Base-by-base conservation (phyloP, 2,888 invertebrate species). In the Phyto melanocephala region DNA sequence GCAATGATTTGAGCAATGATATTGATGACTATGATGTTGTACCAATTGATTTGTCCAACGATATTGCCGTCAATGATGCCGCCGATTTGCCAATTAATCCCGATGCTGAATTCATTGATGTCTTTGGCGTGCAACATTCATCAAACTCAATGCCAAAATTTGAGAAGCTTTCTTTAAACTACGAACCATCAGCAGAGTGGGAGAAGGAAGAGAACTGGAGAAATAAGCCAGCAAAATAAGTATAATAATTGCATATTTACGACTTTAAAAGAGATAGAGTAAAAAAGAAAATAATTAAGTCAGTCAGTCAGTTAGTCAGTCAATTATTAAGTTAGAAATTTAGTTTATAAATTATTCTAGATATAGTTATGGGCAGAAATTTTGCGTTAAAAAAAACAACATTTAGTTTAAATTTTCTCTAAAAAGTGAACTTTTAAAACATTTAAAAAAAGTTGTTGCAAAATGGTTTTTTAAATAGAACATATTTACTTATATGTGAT, bases 21-120 rank as follows among this genome's bases (percentile, higher is more conserved):
- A 90, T 91, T 83, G 90, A 91, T 84, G 86, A 82, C 40, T 88
- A 88, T 75, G 88, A 89, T 68, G 85, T 86, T 47, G 83, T 86
- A 54, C 91, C 91, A 42, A 84, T 89, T 40, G 91, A 91, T 87
- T 86, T 92, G 70, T 90, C 90, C 67, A 91, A 91, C 85, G 92
- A 92, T 80, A 91, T 92, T 84, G 90, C 88, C 10, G 88, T 92
- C 40, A 92, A 92, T 81, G 88, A 91, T 84, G 86, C 89, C 81
- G 84, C 87, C 4, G 86, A 88, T 47, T 90, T 88, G 35, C 88
- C 89, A 8, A 58, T 85, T 17, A 88, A 92, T 88, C 90, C 91
- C n/a, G 90, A 91, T 84, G 91, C 91, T 0, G 92, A 91, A 80
- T 78, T 91, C 8, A 86, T 91, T 78, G 86, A 86, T 45, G 84